Evolutionary conservation across 2,113 vertebrate species (phyloP).

Genomic region (Etia nguti): DNA sequence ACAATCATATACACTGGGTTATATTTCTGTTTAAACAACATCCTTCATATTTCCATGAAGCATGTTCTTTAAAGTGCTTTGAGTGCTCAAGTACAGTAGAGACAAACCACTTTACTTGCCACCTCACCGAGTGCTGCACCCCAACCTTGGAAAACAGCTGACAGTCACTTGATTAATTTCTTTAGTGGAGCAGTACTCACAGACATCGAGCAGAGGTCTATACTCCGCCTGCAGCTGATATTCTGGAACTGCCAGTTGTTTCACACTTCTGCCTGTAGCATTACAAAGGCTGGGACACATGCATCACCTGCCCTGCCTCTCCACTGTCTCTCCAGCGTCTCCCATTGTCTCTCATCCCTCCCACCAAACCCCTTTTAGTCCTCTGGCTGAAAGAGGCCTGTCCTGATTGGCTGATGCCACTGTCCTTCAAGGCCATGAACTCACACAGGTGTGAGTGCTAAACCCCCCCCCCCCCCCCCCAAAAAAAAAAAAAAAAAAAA

Average conservation of each 20-base stretch:
- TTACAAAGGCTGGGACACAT: background rate
- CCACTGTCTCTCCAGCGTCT: background rate
- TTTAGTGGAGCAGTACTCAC: background rate
- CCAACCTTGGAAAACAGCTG: background rate
- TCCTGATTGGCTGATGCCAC: background rate
- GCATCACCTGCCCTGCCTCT: background rate
- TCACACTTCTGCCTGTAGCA: background rate
- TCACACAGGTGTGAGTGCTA: background rate
- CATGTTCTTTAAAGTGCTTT: background rate
- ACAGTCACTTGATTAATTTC: background rate
- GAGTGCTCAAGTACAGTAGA: background rate
- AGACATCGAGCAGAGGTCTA: accelerated
- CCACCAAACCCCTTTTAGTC: background rate
- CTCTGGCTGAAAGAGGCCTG: background rate
- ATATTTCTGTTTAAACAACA: background rate
- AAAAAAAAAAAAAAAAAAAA: no score
- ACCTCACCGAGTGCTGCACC: background rate
- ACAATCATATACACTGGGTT: background rate
- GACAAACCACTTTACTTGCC: background rate
- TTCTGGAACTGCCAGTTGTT: background rate
- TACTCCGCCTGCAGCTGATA: background rate
- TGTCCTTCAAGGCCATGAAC: background rate
- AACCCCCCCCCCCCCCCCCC: no score
- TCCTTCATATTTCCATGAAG: background rate
- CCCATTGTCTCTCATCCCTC: background rate